Conservation (phyloP, 2,888 invertebrate species). For the Chaetoderma sp. region DNA sequence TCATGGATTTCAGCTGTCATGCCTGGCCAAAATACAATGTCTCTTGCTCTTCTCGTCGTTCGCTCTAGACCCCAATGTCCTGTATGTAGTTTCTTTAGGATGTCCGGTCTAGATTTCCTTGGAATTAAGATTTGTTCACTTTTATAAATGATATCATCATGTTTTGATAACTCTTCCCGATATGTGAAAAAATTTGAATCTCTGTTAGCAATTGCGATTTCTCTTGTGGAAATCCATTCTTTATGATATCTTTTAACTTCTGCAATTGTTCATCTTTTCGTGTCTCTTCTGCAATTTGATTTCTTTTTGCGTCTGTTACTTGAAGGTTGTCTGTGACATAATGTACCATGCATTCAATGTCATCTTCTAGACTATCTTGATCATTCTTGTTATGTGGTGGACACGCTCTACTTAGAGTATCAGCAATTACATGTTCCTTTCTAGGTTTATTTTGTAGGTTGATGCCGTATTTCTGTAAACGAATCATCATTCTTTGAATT, state of each 20-base stretch:
- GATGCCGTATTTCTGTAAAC: conserved; percentile 31
- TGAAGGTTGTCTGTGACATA: too few relatives aligned
- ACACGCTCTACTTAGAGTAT: conserved; percentile 23
- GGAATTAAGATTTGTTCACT: conserved; percentile 22
- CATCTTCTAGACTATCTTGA: neutral
- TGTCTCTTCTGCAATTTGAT: conserved; percentile 5
- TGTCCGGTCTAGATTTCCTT: conserved; percentile 6
- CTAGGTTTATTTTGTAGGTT: conserved; percentile 27
- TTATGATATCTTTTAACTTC: conserved; percentile 11
- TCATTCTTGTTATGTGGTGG: too few relatives aligned
- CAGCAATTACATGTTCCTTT: conserved; percentile 29
- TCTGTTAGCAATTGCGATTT: conserved; percentile 8
- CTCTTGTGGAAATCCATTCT: conserved; percentile 18
- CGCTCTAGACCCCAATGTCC: conserved; percentile 22
- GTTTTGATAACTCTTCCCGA: too few relatives aligned
- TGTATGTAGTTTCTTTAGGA: conserved; percentile 21
- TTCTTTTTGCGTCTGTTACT: neutral
- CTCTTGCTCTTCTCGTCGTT: conserved; percentile 19
- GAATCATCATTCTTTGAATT: conserved; percentile 29
- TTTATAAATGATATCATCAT: too few relatives aligned
- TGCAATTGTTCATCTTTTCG: conserved; percentile 14
- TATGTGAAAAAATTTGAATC: conserved; percentile 7
- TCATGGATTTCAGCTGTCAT: conserved; percentile 28
- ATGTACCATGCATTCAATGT: too few relatives aligned
- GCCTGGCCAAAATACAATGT: conserved; percentile 25